Evolutionary conservation across 1,140 invertebrate genomes (phyloP).

Genomic region (Lepidurus packardi): DNA sequence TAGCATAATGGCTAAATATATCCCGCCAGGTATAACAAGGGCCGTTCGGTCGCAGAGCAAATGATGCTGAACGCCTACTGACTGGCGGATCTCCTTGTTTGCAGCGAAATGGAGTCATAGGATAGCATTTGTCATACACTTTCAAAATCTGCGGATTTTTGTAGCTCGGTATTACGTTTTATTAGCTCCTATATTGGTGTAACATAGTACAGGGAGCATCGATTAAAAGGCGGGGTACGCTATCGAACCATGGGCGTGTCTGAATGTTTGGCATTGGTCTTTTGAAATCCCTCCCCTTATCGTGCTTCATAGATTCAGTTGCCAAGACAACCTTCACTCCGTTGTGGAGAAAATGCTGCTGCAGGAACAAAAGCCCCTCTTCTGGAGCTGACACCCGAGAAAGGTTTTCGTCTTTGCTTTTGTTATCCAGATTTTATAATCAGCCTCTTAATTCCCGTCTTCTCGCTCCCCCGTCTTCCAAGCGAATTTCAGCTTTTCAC

Average conservation of each 20-base stretch:
- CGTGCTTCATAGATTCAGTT: slow-evolving; percentile 10
- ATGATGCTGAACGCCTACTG: too few species aligned
- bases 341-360: slow-evolving; percentile 2
- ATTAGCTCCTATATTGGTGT: neutral
- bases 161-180: neutral
- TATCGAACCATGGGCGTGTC: slow-evolving; percentile 16
- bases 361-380: slow-evolving; percentile 20
- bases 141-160: neutral
- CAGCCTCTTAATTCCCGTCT: slow-evolving; percentile 13
- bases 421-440: slow-evolving; percentile 20
- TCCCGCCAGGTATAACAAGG: too few species aligned
- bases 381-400: slow-evolving; percentile 20
- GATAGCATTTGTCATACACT: neutral
- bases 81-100: too few species aligned
- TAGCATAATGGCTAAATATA: too few species aligned
- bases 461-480: neutral
- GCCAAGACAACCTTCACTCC: slow-evolving; percentile 4
- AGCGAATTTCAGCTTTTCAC: slow-evolving; percentile 11
- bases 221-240: slow-evolving; percentile 4
- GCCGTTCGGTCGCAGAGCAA: too few species aligned
- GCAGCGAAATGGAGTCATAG: neutral
- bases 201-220: neutral
- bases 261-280: slow-evolving; percentile 8
- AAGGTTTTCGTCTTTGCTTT: slow-evolving; percentile 19
- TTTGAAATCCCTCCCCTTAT: slow-evolving; percentile 18